These are phyloP conservation scores for Eurystomus gularis DNA, from an alignment of 2,113 vertebrate genomes.

Conservation along the genomic window DNA sequence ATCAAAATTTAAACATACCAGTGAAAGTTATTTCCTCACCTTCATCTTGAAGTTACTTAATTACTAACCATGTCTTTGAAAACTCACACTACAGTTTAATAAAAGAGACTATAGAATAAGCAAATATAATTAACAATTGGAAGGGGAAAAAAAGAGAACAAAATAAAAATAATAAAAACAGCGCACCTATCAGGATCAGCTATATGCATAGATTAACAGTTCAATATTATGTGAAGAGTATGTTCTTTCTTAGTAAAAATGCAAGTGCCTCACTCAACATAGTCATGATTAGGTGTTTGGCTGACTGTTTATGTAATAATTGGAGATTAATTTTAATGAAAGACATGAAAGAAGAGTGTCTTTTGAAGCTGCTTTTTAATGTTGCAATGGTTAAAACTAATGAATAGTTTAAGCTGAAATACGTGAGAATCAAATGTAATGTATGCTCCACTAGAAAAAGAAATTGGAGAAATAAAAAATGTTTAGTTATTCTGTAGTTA, in stretches of 20 bases:
- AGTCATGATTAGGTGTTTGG: background rate
- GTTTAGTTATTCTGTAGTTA: background rate
- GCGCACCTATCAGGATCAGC: background rate
- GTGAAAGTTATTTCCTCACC: background rate
- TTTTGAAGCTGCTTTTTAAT: background rate
- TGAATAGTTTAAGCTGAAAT: background rate
- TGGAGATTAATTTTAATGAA: background rate
- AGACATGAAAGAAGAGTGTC: background rate
- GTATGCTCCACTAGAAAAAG: background rate
- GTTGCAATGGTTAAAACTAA: background rate
- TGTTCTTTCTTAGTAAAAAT: background rate
- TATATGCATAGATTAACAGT: background rate
- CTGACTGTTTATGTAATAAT: background rate
- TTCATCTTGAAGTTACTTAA: background rate
- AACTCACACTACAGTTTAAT: background rate
- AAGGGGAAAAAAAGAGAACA: background rate
- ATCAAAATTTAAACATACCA: background rate
- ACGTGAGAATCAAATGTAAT: background rate
- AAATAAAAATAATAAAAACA: background rate
- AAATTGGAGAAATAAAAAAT: background rate
- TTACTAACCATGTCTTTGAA: background rate
- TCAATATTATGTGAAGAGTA: background rate
- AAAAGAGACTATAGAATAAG: background rate
- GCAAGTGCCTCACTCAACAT: background rate
- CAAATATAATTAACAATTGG: background rate